Conservation (phyloP, 2,797 vertebrate species). For the Helarctos malayanus region DNA sequence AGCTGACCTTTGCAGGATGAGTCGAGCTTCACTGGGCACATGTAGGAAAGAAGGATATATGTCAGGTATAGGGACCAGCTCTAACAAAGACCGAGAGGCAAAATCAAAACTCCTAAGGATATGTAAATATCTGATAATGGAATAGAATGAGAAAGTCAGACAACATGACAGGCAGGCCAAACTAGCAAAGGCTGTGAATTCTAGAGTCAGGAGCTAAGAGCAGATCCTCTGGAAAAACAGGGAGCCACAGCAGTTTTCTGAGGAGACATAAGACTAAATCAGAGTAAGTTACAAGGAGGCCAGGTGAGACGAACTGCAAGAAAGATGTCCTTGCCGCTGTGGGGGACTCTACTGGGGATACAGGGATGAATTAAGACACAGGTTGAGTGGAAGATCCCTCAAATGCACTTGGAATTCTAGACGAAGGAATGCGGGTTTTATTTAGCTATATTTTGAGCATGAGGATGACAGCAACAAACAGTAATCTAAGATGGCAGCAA, state of each 20-base stretch:
- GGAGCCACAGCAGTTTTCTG: neutral
- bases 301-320: neutral
- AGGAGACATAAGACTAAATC: neutral
- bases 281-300: neutral
- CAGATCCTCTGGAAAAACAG: neutral
- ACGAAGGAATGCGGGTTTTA: neutral
- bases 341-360: neutral
- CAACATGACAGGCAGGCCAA: neutral
- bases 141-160: neutral
- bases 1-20: neutral
- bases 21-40: neutral
- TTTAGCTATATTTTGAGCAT: neutral
- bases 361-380: neutral
- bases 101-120: neutral
- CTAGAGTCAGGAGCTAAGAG: neutral
- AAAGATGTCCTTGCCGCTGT: neutral
- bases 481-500: neutral
- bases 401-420: neutral
- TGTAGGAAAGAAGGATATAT: neutral
- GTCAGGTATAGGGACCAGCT: neutral
- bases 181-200: neutral
- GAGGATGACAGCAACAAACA: neutral
- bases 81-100: neutral
- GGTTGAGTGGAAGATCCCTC: neutral
- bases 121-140: conserved; percentile 4